phyloP scores from a whole-genome alignment of 2,888 invertebrate genomes.

The Baccha elongata region DNA sequence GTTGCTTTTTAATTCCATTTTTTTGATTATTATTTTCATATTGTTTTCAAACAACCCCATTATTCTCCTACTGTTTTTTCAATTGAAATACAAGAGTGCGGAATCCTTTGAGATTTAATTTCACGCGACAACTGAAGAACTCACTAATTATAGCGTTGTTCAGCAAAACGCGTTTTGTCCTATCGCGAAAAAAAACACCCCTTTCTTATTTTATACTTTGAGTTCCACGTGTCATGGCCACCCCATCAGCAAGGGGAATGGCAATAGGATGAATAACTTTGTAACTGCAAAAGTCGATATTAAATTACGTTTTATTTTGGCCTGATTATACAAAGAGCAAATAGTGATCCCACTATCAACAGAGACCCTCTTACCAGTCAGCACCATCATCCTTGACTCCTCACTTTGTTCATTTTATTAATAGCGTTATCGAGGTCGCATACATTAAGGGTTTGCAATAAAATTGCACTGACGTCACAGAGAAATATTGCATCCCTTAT shows the following conservation, averaged over 20 bases:
- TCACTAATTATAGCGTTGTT: slow-evolving; percentile 31
- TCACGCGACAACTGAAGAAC: not conserved
- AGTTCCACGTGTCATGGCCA: not conserved
- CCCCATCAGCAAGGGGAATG: not conserved
- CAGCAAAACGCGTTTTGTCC: not conserved
- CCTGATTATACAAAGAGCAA: slow-evolving; percentile 19
- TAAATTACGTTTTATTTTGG: slow-evolving; percentile 27
- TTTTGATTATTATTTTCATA: slow-evolving; percentile 3
- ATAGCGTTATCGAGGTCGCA: slow-evolving; percentile 27
- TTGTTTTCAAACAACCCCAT: not conserved
- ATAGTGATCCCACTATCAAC: slow-evolving; percentile 1
- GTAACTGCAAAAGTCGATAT: slow-evolving; percentile 15
- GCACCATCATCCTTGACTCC: not conserved
- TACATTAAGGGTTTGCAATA: slow-evolving; percentile 4
- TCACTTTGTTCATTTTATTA: slow-evolving; percentile 19
- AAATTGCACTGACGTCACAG: slow-evolving; percentile 13
- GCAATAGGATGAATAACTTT: not conserved
- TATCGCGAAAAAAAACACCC: not conserved
- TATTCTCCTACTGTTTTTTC: not conserved
- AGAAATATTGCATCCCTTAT: slow-evolving; percentile 15
- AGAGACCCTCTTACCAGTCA: not conserved
- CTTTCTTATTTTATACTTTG: not conserved
- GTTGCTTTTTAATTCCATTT: not conserved
- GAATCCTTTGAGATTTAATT: slow-evolving; percentile 3
- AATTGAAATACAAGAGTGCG: not conserved